Percentiles rank a stretch among this genome's conserved stretches.
Evolutionary conservation across 2,888 invertebrate species (phyloP).

Genomic region (Lissonota sp.): DNA sequence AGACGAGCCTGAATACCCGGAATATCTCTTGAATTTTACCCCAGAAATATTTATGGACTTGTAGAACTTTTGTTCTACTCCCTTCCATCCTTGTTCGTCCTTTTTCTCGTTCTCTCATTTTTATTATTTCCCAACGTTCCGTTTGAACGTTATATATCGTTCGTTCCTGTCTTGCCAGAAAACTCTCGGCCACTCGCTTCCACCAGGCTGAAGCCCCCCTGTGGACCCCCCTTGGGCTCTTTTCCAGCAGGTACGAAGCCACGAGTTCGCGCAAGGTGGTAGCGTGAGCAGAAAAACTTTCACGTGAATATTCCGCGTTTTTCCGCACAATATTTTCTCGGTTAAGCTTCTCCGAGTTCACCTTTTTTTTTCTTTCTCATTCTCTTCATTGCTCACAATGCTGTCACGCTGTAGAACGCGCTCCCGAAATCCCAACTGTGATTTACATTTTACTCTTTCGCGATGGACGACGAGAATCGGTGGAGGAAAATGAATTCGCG

Average conservation of each 20-base stretch:
- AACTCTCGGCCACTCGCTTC: conserved; percentile 37
- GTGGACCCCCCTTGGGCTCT: conserved; percentile 2
- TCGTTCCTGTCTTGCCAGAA: conserved; percentile 49
- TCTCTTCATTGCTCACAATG: conserved; percentile 2
- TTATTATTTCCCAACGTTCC: conserved; percentile 48
- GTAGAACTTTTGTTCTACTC: conserved; percentile 66
- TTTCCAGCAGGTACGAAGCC: conserved; percentile 50
- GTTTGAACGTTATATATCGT: conserved; percentile 63
- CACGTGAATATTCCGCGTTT: conserved; percentile 45
- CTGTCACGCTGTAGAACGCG: neutral
- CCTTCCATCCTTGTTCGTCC: neutral
- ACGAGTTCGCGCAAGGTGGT: conserved; percentile 57
- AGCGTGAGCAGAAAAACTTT: conserved; percentile 63
- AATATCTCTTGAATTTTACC: conserved; percentile 63
- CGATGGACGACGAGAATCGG: neutral
- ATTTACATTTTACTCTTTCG: conserved; percentile 39
- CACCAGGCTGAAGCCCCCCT: neutral
- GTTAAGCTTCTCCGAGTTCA: conserved; percentile 5
- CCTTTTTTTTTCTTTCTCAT: neutral
- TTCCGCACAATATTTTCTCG: conserved; percentile 46
- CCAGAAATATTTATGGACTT: conserved; percentile 67
- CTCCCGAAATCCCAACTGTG: conserved; percentile 11
- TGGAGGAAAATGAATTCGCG: neutral
- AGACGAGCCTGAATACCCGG: conserved; percentile 52
- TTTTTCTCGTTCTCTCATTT: conserved; percentile 41